A percentile compares a stretch with the other conserved stretches of the same genome.
Evolutionary conservation across 2,113 vertebrate genomes (phyloP).

Genomic region (Eulemur macaco): DNA sequence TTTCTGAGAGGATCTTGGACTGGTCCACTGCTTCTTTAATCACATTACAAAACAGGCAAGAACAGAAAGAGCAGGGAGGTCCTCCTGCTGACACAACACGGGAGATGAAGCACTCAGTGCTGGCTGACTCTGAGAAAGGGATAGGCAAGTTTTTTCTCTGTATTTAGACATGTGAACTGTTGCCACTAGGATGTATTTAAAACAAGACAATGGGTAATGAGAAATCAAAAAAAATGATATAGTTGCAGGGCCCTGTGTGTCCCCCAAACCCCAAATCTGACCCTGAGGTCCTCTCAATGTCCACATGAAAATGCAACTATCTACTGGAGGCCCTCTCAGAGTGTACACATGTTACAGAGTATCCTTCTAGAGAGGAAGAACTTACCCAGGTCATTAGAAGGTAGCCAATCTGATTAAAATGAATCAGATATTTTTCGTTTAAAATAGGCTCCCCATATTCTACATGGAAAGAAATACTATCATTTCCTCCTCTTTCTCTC

Average conservation of each 20-base stretch:
- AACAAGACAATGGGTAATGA: neutral
- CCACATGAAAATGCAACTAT: neutral
- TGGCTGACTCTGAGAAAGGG: neutral
- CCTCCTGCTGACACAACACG: neutral
- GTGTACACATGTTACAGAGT: accelerated
- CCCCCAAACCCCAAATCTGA: neutral
- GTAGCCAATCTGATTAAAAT: neutral
- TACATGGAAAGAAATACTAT: neutral
- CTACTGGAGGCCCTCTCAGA: neutral
- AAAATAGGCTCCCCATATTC: neutral
- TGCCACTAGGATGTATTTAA: neutral
- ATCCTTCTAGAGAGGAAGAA: neutral
- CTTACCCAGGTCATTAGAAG: neutral
- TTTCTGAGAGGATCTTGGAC: neutral
- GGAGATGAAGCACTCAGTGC: neutral
- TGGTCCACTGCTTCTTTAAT: neutral
- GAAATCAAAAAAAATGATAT: neutral
- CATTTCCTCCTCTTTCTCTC: neutral
- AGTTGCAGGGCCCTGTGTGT: neutral
- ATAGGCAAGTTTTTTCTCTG: neutral
- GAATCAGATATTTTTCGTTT: neutral
- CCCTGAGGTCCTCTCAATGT: neutral
- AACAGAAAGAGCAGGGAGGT: neutral
- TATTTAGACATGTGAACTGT: neutral
- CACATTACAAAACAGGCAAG: neutral